These are phyloP conservation scores for Saturnia japonica DNA, from an alignment of 2,888 invertebrate species.

Conservation along the genomic window DNA sequence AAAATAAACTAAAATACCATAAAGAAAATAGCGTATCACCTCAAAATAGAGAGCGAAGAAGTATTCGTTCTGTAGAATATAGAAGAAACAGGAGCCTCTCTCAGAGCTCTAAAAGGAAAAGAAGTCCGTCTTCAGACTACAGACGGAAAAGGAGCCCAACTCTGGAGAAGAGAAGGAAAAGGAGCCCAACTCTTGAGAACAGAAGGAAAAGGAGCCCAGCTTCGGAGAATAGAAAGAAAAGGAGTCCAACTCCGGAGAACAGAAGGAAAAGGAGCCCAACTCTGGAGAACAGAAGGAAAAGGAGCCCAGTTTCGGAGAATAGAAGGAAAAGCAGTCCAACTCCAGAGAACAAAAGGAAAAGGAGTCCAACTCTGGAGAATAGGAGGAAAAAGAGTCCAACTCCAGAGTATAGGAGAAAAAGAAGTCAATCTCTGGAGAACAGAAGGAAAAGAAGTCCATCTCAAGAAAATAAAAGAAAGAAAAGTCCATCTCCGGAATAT, in stretches of 20 bases:
- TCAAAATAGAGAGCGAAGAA: conserved; percentile 43
- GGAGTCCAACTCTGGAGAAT: neutral
- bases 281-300: neutral
- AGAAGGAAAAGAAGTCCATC: conserved; percentile 15
- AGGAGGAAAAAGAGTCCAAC: neutral
- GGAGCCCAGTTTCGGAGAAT: neutral
- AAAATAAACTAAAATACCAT: conserved; percentile 48
- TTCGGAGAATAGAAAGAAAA: neutral
- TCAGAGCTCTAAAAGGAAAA: neutral
- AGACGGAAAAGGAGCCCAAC: conserved; percentile 30
- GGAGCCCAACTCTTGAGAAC: neutral
- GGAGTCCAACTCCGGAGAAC: neutral
- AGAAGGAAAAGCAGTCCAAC: conserved; percentile 22
- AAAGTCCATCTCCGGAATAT: conserved; percentile 25
- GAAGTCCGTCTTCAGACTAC: neutral
- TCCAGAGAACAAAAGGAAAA: conserved; percentile 21
- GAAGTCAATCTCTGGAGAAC: neutral
- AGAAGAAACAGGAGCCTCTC: conserved; percentile 7
- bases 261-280: conserved; percentile 31
- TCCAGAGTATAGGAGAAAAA: neutral
- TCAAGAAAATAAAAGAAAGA: neutral
- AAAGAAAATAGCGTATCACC: conserved; percentile 46
- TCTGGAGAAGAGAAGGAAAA: conserved; percentile 2
- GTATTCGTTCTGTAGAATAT: conserved; percentile 47
- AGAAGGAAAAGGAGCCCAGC: no score